Conservation (phyloP, 1,140 invertebrate genomes). For the Bathynomus jamesi region DNA sequence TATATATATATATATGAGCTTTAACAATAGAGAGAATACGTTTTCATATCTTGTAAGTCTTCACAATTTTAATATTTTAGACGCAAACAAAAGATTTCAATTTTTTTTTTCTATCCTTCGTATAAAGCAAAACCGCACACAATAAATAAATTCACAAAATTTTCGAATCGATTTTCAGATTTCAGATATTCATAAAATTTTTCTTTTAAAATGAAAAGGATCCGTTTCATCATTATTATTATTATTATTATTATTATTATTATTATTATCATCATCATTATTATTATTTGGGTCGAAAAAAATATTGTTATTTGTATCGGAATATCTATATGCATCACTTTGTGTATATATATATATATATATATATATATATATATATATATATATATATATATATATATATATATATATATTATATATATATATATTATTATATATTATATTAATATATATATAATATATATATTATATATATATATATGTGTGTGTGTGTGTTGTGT, state of each 20-base stretch:
- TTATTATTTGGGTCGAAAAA: neutral
- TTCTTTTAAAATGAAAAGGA: neutral
- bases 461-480: too few relatives aligned
- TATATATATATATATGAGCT: slow-evolving; percentile 1
- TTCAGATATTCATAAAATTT: neutral
- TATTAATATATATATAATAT: too few relatives aligned
- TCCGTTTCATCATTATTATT: neutral
- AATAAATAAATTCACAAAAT: neutral
- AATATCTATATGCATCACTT: neutral
- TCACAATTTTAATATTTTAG: neutral
- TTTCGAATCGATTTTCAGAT: neutral
- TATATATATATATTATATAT: slow-evolving; percentile 3
- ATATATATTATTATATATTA: neutral
- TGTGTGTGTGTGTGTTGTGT: too few relatives aligned
- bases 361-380: neutral
- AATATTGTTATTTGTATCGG: neutral
- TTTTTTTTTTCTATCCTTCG: too few relatives aligned
- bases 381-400: neutral
- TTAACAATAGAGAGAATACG: neutral
- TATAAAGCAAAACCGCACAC: too few relatives aligned
- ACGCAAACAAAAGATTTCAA: too few relatives aligned
- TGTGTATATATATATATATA: neutral
- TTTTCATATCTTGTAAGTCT: neutral
- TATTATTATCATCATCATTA: neutral
- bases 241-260: too few relatives aligned